These are phyloP conservation scores for Falco punctatus DNA, from an alignment of 2,113 vertebrate genomes.

Conservation along the genomic window DNA sequence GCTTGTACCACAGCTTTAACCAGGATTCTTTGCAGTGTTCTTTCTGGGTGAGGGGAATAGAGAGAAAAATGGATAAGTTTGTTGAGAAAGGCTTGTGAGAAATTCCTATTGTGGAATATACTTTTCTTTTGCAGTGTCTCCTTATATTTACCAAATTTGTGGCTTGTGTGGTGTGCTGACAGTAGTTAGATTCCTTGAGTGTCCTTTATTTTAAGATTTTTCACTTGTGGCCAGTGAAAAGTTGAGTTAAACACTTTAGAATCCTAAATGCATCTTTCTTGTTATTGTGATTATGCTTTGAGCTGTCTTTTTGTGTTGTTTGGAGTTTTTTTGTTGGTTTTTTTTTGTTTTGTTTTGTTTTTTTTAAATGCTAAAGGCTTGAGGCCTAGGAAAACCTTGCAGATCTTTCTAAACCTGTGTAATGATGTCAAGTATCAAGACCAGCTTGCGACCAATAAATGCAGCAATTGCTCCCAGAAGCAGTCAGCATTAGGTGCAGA, in stretches of 20 bases:
- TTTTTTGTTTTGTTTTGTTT: not conserved
- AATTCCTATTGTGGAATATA: not conserved
- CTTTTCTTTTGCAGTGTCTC: not conserved
- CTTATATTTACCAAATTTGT: not conserved
- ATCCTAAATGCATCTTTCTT: not conserved
- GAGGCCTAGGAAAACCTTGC: not conserved
- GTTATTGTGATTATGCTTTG: not conserved
- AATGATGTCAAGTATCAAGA: not conserved
- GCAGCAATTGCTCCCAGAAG: not conserved
- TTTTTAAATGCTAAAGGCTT: not conserved
- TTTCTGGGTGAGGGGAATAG: not conserved
- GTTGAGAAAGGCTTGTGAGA: not conserved
- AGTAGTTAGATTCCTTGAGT: not conserved
- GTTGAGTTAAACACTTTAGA: not conserved
- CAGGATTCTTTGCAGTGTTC: not conserved
- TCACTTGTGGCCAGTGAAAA: not conserved
- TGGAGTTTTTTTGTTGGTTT: not conserved
- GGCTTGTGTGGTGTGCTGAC: not conserved
- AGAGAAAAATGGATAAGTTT: not conserved
- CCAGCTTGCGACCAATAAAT: not conserved
- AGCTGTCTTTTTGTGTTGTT: not conserved
- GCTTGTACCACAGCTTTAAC: not conserved
- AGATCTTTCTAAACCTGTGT: not conserved
- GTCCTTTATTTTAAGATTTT: constrained; percentile 4
- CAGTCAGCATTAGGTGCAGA: not conserved